Evolutionary conservation across 2,888 invertebrate species (phyloP), one percentile per base, ranked within the genome.

Genomic region (Crematogaster levior): DNA sequence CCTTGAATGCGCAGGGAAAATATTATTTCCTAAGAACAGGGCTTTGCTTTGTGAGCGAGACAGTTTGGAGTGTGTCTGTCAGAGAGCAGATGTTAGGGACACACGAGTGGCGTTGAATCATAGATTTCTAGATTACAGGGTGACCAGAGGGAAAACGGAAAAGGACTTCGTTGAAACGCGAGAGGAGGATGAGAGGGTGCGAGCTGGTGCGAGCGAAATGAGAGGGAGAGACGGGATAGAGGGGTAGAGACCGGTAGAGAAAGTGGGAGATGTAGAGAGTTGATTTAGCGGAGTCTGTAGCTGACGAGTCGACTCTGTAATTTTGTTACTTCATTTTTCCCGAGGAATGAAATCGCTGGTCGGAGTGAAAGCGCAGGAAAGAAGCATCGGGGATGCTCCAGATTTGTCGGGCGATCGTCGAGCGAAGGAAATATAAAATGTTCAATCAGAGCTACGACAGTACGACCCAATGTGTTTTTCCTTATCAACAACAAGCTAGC

Each of bases 101-200:
- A 87, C 90, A 88, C 91, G 91, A 92, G 91, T 92, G 91, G 84
- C 90, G 90, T 91, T 91, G 93, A 92, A 92, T 92, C 93, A 92
- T 93, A 93, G 92, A 92, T 93, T 91, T 90, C 87, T 89, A 92
- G 92, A 93, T 93, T 92, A 91, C 90, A 90, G 91, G 88, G 89
- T 87, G 86, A 83, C 89, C 87, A 85, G 85, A 87, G 85, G 84
- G 81, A 88, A 86, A 87, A 82, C 82, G 84, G 81, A 80, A 82
- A 86, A 87, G 87, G 86, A 86, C 86, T 84, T 77, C 70, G 88
- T 63, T 85, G 88, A 88, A 88, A 90, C 68, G 85, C 84, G 77
- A 89, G 85, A 82, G 82, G 85, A 85, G 66, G 63, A 83, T 61
- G 82, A 84, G 88, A 75, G 83, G 82, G 82, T 74, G 61, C 66